A percentile compares a stretch with the other conserved stretches of the same genome.
Evolutionary conservation across 2,888 invertebrate genomes (phyloP).

Genomic region (Drosophila borborema): DNA sequence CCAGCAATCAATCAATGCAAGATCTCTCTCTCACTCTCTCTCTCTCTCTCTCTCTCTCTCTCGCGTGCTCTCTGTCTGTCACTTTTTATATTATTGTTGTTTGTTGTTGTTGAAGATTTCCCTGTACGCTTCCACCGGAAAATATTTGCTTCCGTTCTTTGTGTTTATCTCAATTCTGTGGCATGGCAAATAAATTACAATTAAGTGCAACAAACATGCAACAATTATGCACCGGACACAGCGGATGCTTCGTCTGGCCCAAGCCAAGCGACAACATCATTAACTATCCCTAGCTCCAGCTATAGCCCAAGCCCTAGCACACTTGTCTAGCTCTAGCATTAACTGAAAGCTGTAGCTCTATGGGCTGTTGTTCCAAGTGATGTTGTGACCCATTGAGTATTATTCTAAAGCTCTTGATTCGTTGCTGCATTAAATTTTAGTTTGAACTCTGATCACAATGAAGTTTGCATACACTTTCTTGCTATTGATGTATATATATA

Average conservation of each 20-base stretch:
- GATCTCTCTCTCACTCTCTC: background rate
- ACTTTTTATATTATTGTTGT: background rate
- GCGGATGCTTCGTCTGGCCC: constrained; percentile 60
- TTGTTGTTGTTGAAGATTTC: constrained; percentile 18
- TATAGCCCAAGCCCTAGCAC: constrained; percentile 2
- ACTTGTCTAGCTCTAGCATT: constrained; percentile 1
- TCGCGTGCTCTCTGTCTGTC: background rate
- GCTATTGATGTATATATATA: no score
- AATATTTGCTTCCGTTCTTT: constrained; percentile 76
- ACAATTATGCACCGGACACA: constrained; percentile 64
- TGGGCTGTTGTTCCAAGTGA: constrained; percentile 3
- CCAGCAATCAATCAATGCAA: constrained; percentile 59
- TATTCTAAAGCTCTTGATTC: constrained; percentile 25
- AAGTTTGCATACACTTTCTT: constrained; percentile 18
- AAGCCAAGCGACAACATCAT: constrained; percentile 66
- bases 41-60: background rate
- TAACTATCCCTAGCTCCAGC: constrained; percentile 41
- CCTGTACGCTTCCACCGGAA: constrained; percentile 71
- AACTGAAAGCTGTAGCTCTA: constrained; percentile 25
- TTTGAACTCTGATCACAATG: background rate
- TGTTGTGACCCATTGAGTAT: constrained; percentile 21
- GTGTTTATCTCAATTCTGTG: constrained; percentile 52
- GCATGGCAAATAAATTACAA: constrained; percentile 75
- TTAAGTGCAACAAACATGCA: constrained; percentile 76
- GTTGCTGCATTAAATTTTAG: constrained; percentile 2